These are phyloP conservation scores for Molossus alvarezi DNA, from an alignment of 2,797 vertebrate genomes.

Conservation along the genomic window DNA sequence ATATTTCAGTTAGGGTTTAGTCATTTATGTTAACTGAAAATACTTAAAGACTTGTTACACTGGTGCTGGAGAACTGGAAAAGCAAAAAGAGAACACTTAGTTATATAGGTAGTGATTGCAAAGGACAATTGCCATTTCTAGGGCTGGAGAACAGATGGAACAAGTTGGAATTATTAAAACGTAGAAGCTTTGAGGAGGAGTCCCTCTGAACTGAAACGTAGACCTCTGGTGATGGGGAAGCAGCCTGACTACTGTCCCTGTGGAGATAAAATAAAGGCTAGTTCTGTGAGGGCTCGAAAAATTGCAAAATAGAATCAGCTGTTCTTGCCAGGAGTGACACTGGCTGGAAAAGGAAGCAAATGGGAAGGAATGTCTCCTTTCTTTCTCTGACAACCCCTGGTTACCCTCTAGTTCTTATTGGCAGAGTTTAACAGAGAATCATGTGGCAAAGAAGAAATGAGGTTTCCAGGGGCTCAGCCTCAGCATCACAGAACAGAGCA, in stretches of 20 bases:
- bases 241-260: neutral
- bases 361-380: neutral
- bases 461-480: constrained; percentile 3
- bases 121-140: neutral
- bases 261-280: neutral
- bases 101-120: neutral
- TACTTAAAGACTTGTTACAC: constrained; percentile 47
- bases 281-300: neutral
- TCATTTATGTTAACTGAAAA: constrained; percentile 42
- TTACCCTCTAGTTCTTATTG: neutral
- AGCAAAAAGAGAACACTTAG: neutral
- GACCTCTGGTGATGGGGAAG: neutral
- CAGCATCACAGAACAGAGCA: neutral
- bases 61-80: constrained; percentile 26
- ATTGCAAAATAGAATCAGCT: neutral
- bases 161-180: constrained; percentile 17
- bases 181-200: neutral
- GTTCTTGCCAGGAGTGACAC: neutral
- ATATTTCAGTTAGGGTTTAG: neutral
- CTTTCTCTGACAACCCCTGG: neutral
- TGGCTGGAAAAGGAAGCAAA: neutral
- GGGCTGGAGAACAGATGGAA: neutral
- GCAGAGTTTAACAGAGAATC: neutral
- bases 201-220: constrained; percentile 2
- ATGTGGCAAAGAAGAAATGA: constrained; percentile 18